Evolutionary conservation across 1,140 invertebrate genomes (phyloP).

Genomic region (Caerostris darwini): DNA sequence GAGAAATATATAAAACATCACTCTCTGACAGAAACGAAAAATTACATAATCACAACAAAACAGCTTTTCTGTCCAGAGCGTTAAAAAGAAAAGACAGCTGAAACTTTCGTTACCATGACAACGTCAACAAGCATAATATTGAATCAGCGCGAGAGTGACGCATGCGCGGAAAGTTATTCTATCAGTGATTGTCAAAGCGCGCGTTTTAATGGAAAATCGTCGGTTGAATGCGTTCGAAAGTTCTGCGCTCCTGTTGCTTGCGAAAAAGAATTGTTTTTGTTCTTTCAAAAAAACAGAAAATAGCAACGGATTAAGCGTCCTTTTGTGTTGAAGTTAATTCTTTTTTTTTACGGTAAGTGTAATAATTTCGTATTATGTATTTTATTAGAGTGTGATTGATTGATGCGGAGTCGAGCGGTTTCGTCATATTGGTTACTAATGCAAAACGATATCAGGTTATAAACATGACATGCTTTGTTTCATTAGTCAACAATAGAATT

Average conservation of each 20-base stretch:
- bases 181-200: neutral
- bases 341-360: neutral
- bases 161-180: neutral
- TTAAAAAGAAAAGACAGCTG: neutral
- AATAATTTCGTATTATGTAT: neutral
- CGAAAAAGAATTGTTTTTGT: neutral
- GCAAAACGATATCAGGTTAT: neutral
- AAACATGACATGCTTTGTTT: too few species aligned
- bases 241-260: neutral
- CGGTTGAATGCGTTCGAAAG: conserved; percentile 16
- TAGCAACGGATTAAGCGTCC: neutral
- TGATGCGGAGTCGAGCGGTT: neutral
- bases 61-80: neutral
- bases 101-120: neutral
- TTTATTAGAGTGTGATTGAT: neutral
- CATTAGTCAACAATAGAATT: too few species aligned
- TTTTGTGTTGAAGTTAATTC: neutral
- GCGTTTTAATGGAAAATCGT: neutral
- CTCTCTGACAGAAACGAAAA: neutral
- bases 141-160: neutral
- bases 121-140: conserved; percentile 26
- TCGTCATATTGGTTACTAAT: neutral
- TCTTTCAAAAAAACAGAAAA: neutral
- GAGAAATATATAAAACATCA: neutral
- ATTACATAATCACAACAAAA: neutral